Base-by-base conservation (phyloP, 2,113 vertebrate species). In the Meriones unguiculatus region DNA sequence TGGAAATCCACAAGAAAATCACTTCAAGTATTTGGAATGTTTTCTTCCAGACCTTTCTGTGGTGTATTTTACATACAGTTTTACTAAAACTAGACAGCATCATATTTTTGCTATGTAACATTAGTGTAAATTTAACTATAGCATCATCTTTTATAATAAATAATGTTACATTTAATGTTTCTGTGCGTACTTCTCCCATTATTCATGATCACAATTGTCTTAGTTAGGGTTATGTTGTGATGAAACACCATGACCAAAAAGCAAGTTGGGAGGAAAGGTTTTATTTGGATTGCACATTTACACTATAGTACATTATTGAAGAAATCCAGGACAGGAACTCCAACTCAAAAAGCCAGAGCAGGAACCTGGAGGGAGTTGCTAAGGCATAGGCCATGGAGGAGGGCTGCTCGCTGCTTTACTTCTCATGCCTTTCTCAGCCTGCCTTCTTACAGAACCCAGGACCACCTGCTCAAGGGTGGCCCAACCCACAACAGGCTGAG, bases 1-100 rank as follows among this genome's bases (percentile, higher is more conserved):
- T 95, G 62, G 50, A 89, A 97, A 82, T 90, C 25, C 38, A 67
- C 57, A 90, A 88, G 90, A 80, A 92, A 95, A 92, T 90, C n/a
- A 57, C 35, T 75, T 38, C 91, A 93, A 88, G 50, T n/a, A 38
- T 84, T 86, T 97, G 75, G 30, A 91, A n/a, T 80, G 54, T 95
- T 96, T 87, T 22, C 52, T 90, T 52, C 32, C n/a, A 95, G 41
- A 72, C 13, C 32, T 38, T 18, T 95, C 72, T 73, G 67, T 41
- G 22, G 28, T 73, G 5, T 77, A 70, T 72, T 91, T 95, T 70
- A 50, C 22, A 57, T n/a, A 59, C n/a, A 84, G 15, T 87, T 93
- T 86, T 81, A 28, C 73, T 80, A 46, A 67, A 30, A 46, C 30
- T 35, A 17, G 64, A 28, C 62, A 78, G 15, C 24, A 35, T 76